Percentiles rank a stretch among this genome's conserved stretches.
phyloP scores from a whole-genome alignment of 2,113 vertebrate species.

The Melospiza georgiana region DNA sequence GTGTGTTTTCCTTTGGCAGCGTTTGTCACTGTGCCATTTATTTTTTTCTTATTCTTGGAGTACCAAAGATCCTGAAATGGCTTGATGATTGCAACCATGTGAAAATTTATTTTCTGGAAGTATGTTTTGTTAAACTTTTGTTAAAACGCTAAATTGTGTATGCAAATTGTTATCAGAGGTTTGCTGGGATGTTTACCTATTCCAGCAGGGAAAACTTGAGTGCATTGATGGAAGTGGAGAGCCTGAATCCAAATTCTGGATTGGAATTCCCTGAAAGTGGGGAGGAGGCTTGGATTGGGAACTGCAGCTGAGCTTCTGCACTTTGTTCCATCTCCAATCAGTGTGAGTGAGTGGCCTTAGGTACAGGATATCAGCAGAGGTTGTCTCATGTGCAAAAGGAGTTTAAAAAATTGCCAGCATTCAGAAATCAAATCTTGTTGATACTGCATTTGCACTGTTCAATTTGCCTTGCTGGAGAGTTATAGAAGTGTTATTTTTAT shows the following conservation, averaged over 20 bases:
- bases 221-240: background rate
- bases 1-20: conserved; percentile 32
- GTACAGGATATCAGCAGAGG: background rate
- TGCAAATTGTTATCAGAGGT: conserved; percentile 9
- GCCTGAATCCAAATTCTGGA: background rate
- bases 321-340: background rate
- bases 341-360: background rate
- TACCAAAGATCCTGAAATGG: conserved; percentile 81
- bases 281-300: background rate
- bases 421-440: background rate
- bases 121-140: conserved; percentile 37
- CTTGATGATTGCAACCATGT: conserved; percentile 60
- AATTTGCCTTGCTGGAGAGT: conserved; percentile 58
- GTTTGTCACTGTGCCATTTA: conserved; percentile 70
- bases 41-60: conserved; percentile 66
- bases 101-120: conserved; percentile 42
- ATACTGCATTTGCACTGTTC: conserved; percentile 49
- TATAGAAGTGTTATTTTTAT: conserved; percentile 55
- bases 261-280: background rate
- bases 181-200: background rate
- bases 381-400: conserved; percentile 1
- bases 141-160: background rate
- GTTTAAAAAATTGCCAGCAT: conserved; percentile 19
- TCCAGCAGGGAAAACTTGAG: conserved; percentile 24
- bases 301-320: background rate